Percentiles rank a stretch among this genome's conserved stretches.
phyloP scores from a whole-genome alignment of 2,113 vertebrate species.

The Dolichotis patagonum region DNA sequence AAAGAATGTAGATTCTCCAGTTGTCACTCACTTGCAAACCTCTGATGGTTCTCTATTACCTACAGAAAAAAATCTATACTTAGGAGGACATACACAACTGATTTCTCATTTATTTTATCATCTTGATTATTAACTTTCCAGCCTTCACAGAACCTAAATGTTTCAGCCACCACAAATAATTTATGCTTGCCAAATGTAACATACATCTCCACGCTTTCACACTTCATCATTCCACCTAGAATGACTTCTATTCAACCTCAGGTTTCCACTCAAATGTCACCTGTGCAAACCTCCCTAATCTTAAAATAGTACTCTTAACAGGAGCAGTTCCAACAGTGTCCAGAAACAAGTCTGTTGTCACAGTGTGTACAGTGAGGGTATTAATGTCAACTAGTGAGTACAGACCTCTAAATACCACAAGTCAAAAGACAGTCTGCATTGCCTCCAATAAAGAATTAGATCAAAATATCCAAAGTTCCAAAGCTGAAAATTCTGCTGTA shows the following conservation, averaged over 20 bases:
- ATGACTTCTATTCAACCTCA: background rate
- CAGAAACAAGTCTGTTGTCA: background rate
- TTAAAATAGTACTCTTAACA: background rate
- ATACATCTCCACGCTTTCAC: background rate
- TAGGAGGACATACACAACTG: background rate
- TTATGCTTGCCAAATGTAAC: background rate
- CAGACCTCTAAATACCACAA: background rate
- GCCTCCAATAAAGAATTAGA: background rate
- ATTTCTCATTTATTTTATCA: constrained; percentile 12
- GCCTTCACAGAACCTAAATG: background rate
- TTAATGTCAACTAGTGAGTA: background rate
- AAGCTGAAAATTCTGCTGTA: background rate
- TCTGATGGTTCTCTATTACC: background rate
- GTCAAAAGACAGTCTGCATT: background rate
- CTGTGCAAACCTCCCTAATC: background rate
- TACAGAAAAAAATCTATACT: background rate
- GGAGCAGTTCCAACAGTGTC: background rate
- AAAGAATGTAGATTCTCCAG: background rate
- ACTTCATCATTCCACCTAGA: background rate
- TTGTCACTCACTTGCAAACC: background rate
- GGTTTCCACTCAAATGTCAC: background rate
- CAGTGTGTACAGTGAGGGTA: background rate
- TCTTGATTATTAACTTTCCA: background rate
- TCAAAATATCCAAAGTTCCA: background rate
- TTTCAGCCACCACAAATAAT: background rate